phyloP scores from a whole-genome alignment of 2,888 invertebrate species.

The Globia sparganii region DNA sequence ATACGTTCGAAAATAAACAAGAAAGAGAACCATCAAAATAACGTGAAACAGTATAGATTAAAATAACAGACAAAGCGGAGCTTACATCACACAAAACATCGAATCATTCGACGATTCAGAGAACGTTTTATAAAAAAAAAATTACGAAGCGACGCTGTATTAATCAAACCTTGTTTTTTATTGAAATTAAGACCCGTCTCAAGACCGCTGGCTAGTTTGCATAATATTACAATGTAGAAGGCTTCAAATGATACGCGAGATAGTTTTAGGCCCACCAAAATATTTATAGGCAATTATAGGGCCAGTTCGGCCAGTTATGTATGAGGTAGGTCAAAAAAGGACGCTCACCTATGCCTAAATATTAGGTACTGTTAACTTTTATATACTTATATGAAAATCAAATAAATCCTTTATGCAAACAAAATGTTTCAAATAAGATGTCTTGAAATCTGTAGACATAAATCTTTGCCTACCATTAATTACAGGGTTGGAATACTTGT shows the following conservation, averaged over 20 bases:
- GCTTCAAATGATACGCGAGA: slow-evolving; percentile 16
- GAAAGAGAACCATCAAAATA: slow-evolving; percentile 45
- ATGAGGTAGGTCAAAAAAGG: slow-evolving; percentile 41
- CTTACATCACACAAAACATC: slow-evolving; percentile 65
- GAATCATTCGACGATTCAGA: slow-evolving; percentile 19
- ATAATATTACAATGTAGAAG: slow-evolving; percentile 33
- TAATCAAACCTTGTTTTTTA: slow-evolving; percentile 40
- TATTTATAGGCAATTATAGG: slow-evolving; percentile 15
- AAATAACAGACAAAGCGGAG: slow-evolving; percentile 54
- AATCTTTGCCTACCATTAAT: slow-evolving; percentile 34
- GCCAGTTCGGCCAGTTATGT: slow-evolving; percentile 27
- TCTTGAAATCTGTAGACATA: slow-evolving; percentile 1
- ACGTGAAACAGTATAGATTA: slow-evolving; percentile 33
- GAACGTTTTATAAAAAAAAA: slow-evolving; percentile 17
- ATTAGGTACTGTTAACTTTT: slow-evolving; percentile 7
- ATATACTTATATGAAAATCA: not conserved
- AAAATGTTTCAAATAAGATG: slow-evolving; percentile 49
- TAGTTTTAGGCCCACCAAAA: slow-evolving; percentile 23
- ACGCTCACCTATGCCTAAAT: not conserved
- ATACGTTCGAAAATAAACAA: slow-evolving; percentile 59
- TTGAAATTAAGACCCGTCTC: slow-evolving; percentile 38
- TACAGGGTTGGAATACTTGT: slow-evolving; percentile 12
- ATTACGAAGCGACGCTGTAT: slow-evolving; percentile 13
- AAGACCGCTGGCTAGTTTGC: slow-evolving; percentile 51
- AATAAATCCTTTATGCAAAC: not conserved